Conservation (phyloP, 1,140 invertebrate species). For the Pseudomyrmex concolor region DNA sequence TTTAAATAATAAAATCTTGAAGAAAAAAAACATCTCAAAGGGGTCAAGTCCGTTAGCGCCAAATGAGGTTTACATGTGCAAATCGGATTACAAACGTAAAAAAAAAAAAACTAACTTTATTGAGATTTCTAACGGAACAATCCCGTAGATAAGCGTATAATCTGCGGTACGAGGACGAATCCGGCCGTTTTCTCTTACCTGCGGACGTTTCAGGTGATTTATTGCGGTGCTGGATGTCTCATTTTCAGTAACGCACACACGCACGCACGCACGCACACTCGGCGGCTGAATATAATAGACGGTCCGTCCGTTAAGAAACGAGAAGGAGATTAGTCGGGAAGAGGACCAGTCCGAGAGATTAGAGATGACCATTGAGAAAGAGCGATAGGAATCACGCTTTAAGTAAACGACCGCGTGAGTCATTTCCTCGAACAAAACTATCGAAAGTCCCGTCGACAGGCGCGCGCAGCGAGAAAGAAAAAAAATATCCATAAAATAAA, state of each 20-base stretch:
- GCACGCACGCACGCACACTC: constrained; percentile 12
- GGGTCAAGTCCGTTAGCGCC: no score
- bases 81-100: no score
- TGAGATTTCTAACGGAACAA: constrained; percentile 14
- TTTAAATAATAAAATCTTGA: no score
- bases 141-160: constrained; percentile 12
- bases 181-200: constrained; percentile 64
- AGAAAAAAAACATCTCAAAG: no score
- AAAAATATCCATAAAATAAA: not conserved
- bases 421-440: not conserved
- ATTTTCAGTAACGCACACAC: constrained; percentile 53
- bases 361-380: constrained; percentile 23
- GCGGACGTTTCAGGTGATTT: constrained; percentile 69
- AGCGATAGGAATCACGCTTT: constrained; percentile 25
- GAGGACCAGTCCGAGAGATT: constrained; percentile 11
- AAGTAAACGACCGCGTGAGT: constrained; percentile 57
- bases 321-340: constrained; percentile 45
- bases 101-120: no score
- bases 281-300: constrained; percentile 67
- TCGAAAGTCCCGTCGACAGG: not conserved
- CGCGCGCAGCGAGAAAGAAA: not conserved
- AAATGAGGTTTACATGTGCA: no score
- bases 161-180: constrained; percentile 32
- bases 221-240: constrained; percentile 53
- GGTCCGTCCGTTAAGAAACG: constrained; percentile 54